Base-by-base conservation (phyloP, 2,113 vertebrate genomes). In the Campylomormyrus tamandua region DNA sequence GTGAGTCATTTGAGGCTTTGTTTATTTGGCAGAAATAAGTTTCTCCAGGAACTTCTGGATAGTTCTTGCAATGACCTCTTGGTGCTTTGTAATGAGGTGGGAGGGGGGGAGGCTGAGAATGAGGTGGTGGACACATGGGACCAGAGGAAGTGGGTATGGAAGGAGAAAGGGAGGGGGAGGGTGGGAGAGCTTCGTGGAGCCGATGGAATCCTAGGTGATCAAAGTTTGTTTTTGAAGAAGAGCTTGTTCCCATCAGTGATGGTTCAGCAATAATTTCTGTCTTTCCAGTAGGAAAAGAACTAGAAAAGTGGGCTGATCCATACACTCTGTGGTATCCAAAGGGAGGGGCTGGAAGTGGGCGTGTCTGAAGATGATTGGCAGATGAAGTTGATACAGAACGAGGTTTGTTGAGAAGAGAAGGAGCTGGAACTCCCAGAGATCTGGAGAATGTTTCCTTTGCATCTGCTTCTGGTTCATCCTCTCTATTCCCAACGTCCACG, bases 331-430 rank as follows among this genome's bases (percentile, higher is more conserved):
- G 83, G 21, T 95, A 96, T 70, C 94, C 92, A 8, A 95, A 90
- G 3, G 96, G 95, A 90, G 96, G 95, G 92, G 93, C 94, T 2
- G 96, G 95, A 83, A 95, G 94, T 74, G 96, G 95, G 70, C 96
- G 94, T 0, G 95, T 94, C 92, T 95, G 92, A 88, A 95, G 92
- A 90, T 94, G 91, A 77, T 93, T 95, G 84, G 94, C 93, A 74
- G 95, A 94, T n/a, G 96, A 95, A 93, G 93, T 93, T 31, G 96
- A 96, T 94, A 96, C 93, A 3, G 96, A 96, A 39, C 94, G 93
- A 88, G 95, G 95, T 89, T 96, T 96, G 0, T 97, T 96, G 90
- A 97, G 97, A 91, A 97, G 97, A 77, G 97, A 92, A 0, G 96
- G 96, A 24, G 95, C 95, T 91, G 95, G 93, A 80, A 91, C 91